Base-by-base conservation (phyloP, 1,140 invertebrate genomes). In the Drosophila arawakana region DNA sequence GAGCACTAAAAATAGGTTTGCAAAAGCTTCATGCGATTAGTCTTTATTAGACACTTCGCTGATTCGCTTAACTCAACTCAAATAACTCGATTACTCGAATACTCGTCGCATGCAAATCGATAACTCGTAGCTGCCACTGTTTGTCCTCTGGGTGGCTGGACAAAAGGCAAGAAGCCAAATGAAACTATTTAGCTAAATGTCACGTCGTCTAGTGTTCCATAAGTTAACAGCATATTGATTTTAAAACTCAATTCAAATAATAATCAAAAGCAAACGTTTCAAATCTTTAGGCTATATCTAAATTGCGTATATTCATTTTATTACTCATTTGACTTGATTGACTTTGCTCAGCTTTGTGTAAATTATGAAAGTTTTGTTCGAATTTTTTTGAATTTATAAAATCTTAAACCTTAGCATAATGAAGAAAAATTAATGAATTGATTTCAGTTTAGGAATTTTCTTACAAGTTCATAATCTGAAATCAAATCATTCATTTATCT, bases 31-130 rank as follows among this genome's bases (percentile, higher is more conserved):
- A 25, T 58, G 70, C 71, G 71, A 73, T 73, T 73, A 73, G 63
- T 73, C 54, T 67, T 59, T 67, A 73, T 73, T 73, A 67, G 63
- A 57, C 52, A 62, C 70, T 59, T 59, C 44, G 69, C 69, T 72
- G 58, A 46, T 54, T 50, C 59, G 15, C 57, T 44, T 59, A 58
- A 47, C 43, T 60, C 39, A 61, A 52, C 58, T 34, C 58, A 62
- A 69, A 61, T 34, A 62, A 61, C 58, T 50, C 61, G 52, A 65
- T 71, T 71, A 57, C 59, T 11, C 18, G 35, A 54, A 62, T 25
- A 15, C 43, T 59, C 44, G 11, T 11, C 46, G 13, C 47, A 69
- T 69, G 67, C 47, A 52, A 61, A 61, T 61, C 50, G 50, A 49
- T 52, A 54, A 49, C 58, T 43, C 10, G 10, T 52, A 30, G 50